phyloP scores from a whole-genome alignment of 2,888 invertebrate genomes.

The Caradrina kadenii region DNA sequence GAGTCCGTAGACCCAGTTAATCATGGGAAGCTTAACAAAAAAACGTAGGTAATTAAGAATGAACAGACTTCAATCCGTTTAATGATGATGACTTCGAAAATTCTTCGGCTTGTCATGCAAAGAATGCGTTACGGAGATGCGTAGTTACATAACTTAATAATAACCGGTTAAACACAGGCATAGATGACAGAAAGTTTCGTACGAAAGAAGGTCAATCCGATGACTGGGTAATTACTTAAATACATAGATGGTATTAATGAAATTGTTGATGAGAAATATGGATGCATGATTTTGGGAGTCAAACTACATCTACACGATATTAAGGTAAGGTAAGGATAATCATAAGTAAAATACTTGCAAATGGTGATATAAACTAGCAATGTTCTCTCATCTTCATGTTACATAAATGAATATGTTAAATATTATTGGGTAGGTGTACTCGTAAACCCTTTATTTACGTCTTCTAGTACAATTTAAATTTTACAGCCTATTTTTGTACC shows the following conservation, averaged over 20 bases:
- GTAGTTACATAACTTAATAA: conserved; percentile 77
- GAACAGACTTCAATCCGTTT: conserved; percentile 69
- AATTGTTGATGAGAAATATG: conserved; percentile 9
- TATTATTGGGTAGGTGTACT: conserved; percentile 11
- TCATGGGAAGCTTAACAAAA: conserved; percentile 71
- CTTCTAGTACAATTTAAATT: conserved; percentile 10
- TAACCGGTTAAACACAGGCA: conserved; percentile 51
- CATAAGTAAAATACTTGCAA: background rate
- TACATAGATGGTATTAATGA: background rate
- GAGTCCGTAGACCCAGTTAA: conserved; percentile 55
- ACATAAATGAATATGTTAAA: conserved; percentile 26
- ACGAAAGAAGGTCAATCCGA: conserved; percentile 30
- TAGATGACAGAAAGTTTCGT: conserved; percentile 44
- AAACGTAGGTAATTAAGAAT: conserved; percentile 69
- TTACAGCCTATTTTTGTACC: conserved; percentile 12
- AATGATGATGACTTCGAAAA: conserved; percentile 82
- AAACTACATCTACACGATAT: background rate
- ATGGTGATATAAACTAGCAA: background rate
- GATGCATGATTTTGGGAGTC: background rate
- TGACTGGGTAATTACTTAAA: conserved; percentile 35
- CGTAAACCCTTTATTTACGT: background rate
- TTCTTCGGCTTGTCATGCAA: conserved; percentile 77
- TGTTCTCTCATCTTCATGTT: background rate
- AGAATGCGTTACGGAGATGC: conserved; percentile 82
- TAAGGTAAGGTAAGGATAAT: background rate